Conservation (phyloP, 1,140 invertebrate genomes). For the Calliopsis andreniformis region DNA sequence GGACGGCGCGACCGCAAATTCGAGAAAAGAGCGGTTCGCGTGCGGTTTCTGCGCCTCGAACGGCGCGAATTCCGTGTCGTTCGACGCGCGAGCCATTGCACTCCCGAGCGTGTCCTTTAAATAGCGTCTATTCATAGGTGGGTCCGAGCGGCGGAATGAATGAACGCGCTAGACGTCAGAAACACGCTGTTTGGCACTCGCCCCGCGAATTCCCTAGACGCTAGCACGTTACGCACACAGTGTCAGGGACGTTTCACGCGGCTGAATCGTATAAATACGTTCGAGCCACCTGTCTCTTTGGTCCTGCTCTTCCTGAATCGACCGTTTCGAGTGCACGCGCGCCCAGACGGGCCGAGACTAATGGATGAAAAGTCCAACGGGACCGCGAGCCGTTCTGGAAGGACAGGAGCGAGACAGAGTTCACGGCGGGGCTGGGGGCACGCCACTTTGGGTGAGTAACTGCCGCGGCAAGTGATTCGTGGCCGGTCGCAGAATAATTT, state of each 20-base stretch:
- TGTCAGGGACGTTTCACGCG: conserved; percentile 33
- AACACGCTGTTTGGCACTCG: conserved; percentile 63
- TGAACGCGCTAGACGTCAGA: conserved; percentile 65
- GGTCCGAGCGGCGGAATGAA: conserved; percentile 69
- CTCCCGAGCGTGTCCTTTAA: conserved; percentile 70
- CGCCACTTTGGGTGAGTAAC: conserved; percentile 17
- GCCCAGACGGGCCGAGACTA: conserved; percentile 56
- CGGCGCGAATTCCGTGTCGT: conserved; percentile 10
- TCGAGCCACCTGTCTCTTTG: conserved; percentile 75
- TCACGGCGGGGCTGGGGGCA: not conserved
- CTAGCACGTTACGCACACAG: conserved; percentile 4
- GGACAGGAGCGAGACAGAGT: not conserved
- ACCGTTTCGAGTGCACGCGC: conserved; percentile 46
- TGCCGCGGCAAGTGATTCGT: conserved; percentile 14
- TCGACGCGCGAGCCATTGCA: conserved; percentile 61
- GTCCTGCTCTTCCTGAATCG: conserved; percentile 66
- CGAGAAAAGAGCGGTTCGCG: conserved; percentile 2
- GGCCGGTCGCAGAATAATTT: conserved; percentile 32
- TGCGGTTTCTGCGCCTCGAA: too few species aligned
- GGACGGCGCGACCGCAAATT: not conserved
- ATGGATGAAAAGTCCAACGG: conserved; percentile 55
- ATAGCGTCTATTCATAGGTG: conserved; percentile 77
- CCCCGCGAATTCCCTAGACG: conserved; percentile 70
- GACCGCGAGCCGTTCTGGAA: conserved; percentile 48
- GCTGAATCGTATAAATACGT: conserved; percentile 69